A percentile compares a stretch with the other conserved stretches of the same genome.
These are phyloP conservation scores for Cephus pulcher DNA, from an alignment of 2,888 invertebrate genomes.

Conservation along the genomic window DNA sequence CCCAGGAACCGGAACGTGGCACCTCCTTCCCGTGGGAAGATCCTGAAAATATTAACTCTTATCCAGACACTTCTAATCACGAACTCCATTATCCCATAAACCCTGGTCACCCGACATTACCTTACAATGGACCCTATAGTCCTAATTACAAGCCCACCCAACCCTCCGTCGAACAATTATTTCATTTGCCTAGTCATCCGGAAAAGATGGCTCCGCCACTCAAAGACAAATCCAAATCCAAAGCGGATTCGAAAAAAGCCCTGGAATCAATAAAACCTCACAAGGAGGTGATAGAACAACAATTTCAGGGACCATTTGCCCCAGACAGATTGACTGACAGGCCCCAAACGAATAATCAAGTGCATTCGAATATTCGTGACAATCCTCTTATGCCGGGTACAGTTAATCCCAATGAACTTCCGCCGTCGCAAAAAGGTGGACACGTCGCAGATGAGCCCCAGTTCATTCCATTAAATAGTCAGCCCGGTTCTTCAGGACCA, in stretches of 20 bases:
- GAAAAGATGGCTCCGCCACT: conserved; percentile 32
- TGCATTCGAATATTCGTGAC: conserved; percentile 11
- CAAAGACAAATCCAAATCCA: conserved; percentile 53
- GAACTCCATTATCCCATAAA: conserved; percentile 59
- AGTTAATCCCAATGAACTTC: conserved; percentile 41
- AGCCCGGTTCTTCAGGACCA: conserved; percentile 32
- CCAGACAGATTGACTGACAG: conserved; percentile 51
- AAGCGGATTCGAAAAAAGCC: conserved; percentile 57
- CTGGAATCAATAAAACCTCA: conserved; percentile 50
- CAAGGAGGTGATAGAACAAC: conserved; percentile 47
- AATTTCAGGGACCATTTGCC: conserved; percentile 55
- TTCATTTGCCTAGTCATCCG: conserved; percentile 41
- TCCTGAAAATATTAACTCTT: conserved; percentile 23
- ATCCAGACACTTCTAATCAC: conserved; percentile 21
- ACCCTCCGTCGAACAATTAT: conserved; percentile 55
- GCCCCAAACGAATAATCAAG: neutral
- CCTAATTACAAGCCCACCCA: conserved; percentile 61
- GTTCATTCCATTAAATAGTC: conserved; percentile 48
- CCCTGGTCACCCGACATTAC: conserved; percentile 56
- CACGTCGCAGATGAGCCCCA: conserved; percentile 48
- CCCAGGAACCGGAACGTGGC: conserved; percentile 38
- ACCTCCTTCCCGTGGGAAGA: conserved; percentile 27
- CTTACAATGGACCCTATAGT: conserved; percentile 67
- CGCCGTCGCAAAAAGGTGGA: conserved; percentile 26
- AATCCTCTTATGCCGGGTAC: conserved; percentile 26